Evolutionary conservation across 2,113 vertebrate genomes (phyloP).

Genomic region (Myxocyprinus asiaticus): DNA sequence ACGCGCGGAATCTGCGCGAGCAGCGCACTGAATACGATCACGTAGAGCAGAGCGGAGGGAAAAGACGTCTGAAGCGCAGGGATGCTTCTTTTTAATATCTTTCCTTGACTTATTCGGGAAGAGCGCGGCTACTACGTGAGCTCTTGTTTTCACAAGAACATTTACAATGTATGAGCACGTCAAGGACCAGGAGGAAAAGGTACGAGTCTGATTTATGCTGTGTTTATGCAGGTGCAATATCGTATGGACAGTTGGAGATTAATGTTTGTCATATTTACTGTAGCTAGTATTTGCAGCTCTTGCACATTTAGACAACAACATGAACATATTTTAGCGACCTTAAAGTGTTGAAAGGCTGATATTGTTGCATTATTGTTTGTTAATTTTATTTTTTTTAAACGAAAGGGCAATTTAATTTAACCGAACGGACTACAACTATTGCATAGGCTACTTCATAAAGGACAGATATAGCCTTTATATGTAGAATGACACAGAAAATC

Average conservation of each 20-base stretch:
- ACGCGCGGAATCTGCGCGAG: slow-evolving; percentile 17
- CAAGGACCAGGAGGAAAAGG: slow-evolving; percentile 6
- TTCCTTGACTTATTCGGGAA: slow-evolving; percentile 25
- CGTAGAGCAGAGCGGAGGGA: slow-evolving; percentile 16
- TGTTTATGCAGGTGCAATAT: neutral
- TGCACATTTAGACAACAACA: too few relatives aligned
- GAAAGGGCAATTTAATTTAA: too few relatives aligned
- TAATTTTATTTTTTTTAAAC: too few relatives aligned
- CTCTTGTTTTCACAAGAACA: slow-evolving; percentile 13
- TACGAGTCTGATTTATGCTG: slow-evolving; percentile 30
- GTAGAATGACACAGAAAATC: too few relatives aligned
- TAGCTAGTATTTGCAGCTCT: too few relatives aligned
- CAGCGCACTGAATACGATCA: slow-evolving; percentile 10
- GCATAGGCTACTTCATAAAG: too few relatives aligned
- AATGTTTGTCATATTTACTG: neutral
- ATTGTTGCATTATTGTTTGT: too few relatives aligned
- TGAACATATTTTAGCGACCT: too few relatives aligned
- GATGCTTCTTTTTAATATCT: slow-evolving; percentile 5
- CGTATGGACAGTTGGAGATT: neutral
- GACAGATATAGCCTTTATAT: too few relatives aligned
- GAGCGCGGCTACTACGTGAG: neutral
- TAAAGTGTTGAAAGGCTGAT: too few relatives aligned
- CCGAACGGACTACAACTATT: too few relatives aligned
- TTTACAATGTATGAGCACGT: neutral
- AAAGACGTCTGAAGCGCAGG: slow-evolving; percentile 29